A percentile compares a stretch with the other conserved stretches of the same genome.
phyloP scores from a whole-genome alignment of 2,888 invertebrate species.

The Yponomeuta evonymella region DNA sequence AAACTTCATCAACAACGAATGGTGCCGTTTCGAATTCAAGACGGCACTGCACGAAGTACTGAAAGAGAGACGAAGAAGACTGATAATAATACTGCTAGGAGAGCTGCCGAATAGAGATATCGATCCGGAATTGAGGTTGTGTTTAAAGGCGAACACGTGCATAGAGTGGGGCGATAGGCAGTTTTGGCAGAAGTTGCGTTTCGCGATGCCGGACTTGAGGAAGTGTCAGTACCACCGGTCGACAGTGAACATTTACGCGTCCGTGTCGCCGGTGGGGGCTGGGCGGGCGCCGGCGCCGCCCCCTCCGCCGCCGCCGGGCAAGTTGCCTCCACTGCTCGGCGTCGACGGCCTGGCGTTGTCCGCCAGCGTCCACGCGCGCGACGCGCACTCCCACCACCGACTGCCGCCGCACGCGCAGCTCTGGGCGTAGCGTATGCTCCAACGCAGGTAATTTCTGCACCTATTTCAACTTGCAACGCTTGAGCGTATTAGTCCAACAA shows the following conservation, averaged over 20 bases:
- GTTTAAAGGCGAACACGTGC: conserved; percentile 92
- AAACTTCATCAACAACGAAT: conserved; percentile 96
- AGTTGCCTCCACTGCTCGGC: conserved; percentile 77
- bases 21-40: conserved; percentile 96
- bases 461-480: conserved; percentile 54
- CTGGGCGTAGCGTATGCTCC: conserved; percentile 87
- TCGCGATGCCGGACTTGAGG: conserved; percentile 90
- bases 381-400: conserved; percentile 66
- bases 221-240: conserved; percentile 80
- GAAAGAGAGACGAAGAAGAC: conserved; percentile 88
- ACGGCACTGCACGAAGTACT: conserved; percentile 93
- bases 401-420: conserved; percentile 81
- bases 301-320: conserved; percentile 78
- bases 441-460: conserved; percentile 76
- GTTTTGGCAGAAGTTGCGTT: conserved; percentile 97
- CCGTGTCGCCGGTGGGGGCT: conserved; percentile 74
- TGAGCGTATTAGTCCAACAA: conserved; percentile 74
- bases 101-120: conserved; percentile 92
- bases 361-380: conserved; percentile 60
- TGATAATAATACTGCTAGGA: conserved; percentile 93
- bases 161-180: conserved; percentile 95
- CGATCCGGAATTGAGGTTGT: conserved; percentile 92
- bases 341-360: conserved; percentile 65
- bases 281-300: conserved; percentile 78
- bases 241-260: conserved; percentile 83